Conservation (phyloP, 64 coral and sea anemone genomes). For the Actinia equina region DNA sequence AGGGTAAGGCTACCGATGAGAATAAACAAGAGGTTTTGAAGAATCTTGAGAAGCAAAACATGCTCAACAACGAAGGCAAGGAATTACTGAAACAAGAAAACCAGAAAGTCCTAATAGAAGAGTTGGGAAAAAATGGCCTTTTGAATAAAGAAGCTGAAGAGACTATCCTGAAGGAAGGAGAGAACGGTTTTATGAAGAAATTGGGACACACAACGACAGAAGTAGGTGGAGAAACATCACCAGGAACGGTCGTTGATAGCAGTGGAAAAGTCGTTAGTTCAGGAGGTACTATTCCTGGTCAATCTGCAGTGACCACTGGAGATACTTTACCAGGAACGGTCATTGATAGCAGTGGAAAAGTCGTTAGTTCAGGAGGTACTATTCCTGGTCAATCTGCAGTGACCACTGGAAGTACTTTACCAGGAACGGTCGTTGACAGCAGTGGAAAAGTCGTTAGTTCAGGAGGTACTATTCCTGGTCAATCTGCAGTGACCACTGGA, state of each 20-base stretch:
- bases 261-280: constrained; percentile 11
- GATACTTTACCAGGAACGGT: not conserved
- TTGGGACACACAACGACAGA: not conserved
- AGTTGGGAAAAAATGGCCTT: not conserved
- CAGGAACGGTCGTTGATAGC: not conserved
- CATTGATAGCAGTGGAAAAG: not conserved
- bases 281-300: not conserved
- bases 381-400: not conserved
- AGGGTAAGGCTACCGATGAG: constrained; percentile 21
- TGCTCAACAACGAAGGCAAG: constrained; percentile 15
- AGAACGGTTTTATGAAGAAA: constrained; percentile 9
- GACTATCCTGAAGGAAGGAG: not conserved
- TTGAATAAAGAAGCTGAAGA: constrained; percentile 7
- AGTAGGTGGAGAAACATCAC: not conserved
- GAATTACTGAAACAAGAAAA: not conserved
- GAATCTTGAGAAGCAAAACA: not conserved
- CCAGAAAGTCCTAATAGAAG: not conserved
- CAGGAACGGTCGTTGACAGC: not conserved
- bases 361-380: constrained; percentile 23
- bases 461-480: constrained; percentile 9
- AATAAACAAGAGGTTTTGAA: constrained; percentile 26
- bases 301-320: too few relatives aligned
- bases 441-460: constrained; percentile 10
- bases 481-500: too few relatives aligned
- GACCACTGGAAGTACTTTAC: too few relatives aligned